These are phyloP conservation scores for Iselma pallidipennis DNA, from an alignment of 2,888 invertebrate species.

Conservation along the genomic window DNA sequence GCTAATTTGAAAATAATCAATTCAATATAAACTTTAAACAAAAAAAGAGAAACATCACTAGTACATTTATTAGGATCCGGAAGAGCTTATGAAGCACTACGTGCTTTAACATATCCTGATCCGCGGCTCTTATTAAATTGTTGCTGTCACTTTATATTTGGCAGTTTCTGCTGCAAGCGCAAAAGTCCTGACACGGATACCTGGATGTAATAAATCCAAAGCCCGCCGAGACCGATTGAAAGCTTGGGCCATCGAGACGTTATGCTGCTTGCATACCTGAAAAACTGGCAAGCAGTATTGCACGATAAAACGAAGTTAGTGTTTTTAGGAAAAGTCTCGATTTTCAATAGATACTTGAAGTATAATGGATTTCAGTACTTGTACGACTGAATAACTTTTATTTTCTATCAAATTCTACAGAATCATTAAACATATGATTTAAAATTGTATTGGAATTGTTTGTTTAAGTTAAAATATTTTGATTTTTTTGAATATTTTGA, in stretches of 20 bases:
- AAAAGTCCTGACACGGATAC: constrained; percentile 36
- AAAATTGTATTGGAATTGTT: no score
- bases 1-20: no score
- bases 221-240: constrained; percentile 42
- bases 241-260: constrained; percentile 37
- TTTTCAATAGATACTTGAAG: no score
- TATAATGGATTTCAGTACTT: no score
- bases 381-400: no score
- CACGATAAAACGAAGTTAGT: background rate
- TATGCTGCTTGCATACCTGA: constrained; percentile 36
- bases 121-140: constrained; percentile 44
- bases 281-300: constrained; percentile 1
- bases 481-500: no score
- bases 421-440: no score
- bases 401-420: no score
- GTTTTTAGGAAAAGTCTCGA: no score
- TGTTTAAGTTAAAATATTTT: no score
- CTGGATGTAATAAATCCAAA: constrained; percentile 38
- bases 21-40: no score
- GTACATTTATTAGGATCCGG: constrained; percentile 6
- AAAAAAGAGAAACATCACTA: no score
- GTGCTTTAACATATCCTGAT: constrained; percentile 32
- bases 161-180: constrained; percentile 30
- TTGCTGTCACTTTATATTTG: constrained; percentile 42
- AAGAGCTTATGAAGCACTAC: constrained; percentile 40